Evolutionary conservation across 2,797 vertebrate species (phyloP), one percentile per base, ranked within the genome.

Genomic region (Micrastur ruficollis): DNA sequence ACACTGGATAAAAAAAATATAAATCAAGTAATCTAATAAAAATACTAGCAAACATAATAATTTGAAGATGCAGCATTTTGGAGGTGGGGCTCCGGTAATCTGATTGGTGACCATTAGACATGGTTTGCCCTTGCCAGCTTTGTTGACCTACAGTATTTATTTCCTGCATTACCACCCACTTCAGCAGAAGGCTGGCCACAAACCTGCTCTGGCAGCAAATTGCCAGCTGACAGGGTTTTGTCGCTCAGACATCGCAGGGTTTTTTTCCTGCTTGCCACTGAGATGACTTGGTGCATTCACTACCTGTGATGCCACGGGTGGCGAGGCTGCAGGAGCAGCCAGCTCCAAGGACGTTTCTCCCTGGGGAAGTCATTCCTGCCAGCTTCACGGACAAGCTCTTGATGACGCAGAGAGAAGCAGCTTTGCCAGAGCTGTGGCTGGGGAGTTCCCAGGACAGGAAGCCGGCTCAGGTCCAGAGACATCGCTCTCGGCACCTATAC

Each of bases 381-480:
- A 40, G 78, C 40, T 71, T 70, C 78, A 62, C 0, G 1, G 10
- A 31, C 66, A 36, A 75, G 58, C 12, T 32, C 67, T 75, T 12
- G 6, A 2, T 19, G 87, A 46, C 2, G 1, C 7, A 5, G 34
- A 72, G 66, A 56, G 87, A 6, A 2, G 74, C 36, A 49, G 73
- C 90, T 89, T 40, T 89, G 87, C 52, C 81, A 67, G 52, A 36
- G 47, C 47, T 5, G 2, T 50, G 61, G 15, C 3, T 73, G 47
- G 34, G 46, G 42, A 67, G 63, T 4, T 82, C 42, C 47, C 5
- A 10, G 63, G 31, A 66, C 1, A 22, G 53, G 84, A 78, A 83
- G 32, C 36, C 0, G 0, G 26, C 34, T 92, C 5, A 1, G 40
- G 56, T 31, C 34, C 0, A 0, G 22, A n/a, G n/a, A 68, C 0